These are phyloP conservation scores for Drosophila tropicalis DNA, from an alignment of 1,140 invertebrate species.

Conservation along the genomic window DNA sequence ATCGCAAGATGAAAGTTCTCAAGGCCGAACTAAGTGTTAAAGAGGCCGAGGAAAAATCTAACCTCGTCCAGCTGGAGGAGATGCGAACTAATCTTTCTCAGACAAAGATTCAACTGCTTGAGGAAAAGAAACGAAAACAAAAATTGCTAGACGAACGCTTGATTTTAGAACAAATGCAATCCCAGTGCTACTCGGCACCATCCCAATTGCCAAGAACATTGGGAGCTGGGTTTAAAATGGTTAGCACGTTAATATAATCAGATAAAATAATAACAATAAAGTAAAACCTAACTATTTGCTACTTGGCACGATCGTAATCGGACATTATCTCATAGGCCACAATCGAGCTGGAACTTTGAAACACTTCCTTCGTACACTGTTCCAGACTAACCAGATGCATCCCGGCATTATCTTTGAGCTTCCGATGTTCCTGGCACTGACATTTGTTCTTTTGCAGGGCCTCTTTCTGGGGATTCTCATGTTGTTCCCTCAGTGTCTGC, in stretches of 20 bases:
- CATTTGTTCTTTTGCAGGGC: not conserved
- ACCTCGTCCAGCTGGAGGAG: conserved; percentile 63
- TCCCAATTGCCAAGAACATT: conserved; percentile 62
- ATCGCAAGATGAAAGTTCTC: conserved; percentile 77
- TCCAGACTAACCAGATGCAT: not conserved
- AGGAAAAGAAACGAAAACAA: conserved; percentile 79
- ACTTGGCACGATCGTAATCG: not conserved
- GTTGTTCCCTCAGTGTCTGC: conserved; percentile 27
- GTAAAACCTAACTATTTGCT: not conserved
- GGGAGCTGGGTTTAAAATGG: conserved; percentile 75
- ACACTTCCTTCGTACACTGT: conserved; percentile 6
- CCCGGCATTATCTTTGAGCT: not conserved
- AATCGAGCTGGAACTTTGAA: not conserved
- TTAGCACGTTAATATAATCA: conserved; percentile 55
- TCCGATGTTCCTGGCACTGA: not conserved
- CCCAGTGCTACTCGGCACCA: conserved; percentile 76
- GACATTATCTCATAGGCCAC: not conserved
- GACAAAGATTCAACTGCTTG: conserved; percentile 71
- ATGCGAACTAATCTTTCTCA: conserved; percentile 58
- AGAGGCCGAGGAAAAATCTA: conserved; percentile 64
- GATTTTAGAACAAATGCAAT: conserved; percentile 71
- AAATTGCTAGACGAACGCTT: conserved; percentile 75
- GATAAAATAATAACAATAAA: not conserved
- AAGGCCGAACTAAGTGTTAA: conserved; percentile 70
- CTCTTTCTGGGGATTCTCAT: conserved; percentile 12